These are phyloP conservation scores for Boulengeromyrus knoepffleri DNA, from an alignment of 2,113 vertebrate genomes.

Conservation along the genomic window DNA sequence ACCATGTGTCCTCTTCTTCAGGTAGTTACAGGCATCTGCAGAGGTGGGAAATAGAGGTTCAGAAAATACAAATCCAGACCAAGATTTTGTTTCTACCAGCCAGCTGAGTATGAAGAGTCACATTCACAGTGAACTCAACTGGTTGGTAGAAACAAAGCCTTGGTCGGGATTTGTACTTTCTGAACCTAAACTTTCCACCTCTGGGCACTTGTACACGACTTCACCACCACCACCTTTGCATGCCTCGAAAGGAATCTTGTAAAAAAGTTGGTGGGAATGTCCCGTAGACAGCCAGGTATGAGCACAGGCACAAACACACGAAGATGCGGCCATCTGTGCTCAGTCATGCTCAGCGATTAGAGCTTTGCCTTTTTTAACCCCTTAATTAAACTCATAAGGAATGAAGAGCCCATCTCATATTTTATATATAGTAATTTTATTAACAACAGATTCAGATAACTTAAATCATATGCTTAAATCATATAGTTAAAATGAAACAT, in stretches of 20 bases:
- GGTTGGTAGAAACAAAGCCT: neutral
- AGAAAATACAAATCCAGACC: neutral
- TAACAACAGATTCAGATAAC: constrained; percentile 2
- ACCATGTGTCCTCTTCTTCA: neutral
- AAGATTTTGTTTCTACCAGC: neutral
- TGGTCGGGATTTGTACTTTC: neutral
- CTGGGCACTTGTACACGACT: neutral
- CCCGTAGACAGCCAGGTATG: neutral
- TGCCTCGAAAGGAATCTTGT: neutral
- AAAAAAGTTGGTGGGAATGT: neutral
- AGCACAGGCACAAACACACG: neutral
- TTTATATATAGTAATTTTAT: constrained; percentile 2
- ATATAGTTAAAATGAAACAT: neutral
- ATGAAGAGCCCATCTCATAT: neutral
- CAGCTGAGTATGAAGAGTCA: neutral
- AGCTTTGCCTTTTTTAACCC: neutral
- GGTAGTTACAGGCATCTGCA: neutral
- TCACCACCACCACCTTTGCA: neutral
- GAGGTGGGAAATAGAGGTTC: neutral
- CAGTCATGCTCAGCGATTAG: neutral
- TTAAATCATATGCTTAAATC: neutral
- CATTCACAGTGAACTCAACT: neutral
- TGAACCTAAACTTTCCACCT: neutral
- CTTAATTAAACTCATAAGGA: neutral
- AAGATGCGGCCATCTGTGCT: neutral